Conservation (phyloP, 2,888 invertebrate species). For the Saturnia pavonia region DNA sequence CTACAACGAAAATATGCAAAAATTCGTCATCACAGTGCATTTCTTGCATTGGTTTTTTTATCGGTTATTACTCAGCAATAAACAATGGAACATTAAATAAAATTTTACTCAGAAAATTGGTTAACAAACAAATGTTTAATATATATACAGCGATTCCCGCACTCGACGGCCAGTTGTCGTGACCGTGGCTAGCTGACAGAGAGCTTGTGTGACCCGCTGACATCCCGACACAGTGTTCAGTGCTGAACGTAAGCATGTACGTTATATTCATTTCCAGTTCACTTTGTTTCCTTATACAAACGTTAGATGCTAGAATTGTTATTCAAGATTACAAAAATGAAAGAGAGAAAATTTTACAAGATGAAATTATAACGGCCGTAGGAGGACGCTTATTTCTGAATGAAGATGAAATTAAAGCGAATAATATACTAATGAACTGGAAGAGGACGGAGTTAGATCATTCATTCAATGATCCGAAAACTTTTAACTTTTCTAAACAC, state of each 20-base stretch:
- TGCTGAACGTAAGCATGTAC: conserved; percentile 31
- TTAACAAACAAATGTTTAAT: conserved; percentile 19
- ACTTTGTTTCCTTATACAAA: conserved; percentile 35
- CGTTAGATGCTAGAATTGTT: conserved; percentile 38
- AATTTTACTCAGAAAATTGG: background rate
- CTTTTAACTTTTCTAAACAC: conserved; percentile 84
- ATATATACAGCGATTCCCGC: conserved; percentile 19
- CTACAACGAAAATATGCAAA: background rate
- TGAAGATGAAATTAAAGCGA: conserved; percentile 74
- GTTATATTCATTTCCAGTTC: conserved; percentile 29
- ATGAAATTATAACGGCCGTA: conserved; percentile 70
- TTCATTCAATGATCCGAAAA: conserved; percentile 69
- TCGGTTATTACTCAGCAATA: background rate
- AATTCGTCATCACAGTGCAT: background rate
- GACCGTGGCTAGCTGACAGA: conserved; percentile 9
- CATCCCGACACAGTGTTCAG: conserved; percentile 10
- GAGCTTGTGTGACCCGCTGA: conserved; percentile 15
- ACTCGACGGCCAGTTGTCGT: conserved; percentile 16
- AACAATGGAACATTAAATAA: background rate
- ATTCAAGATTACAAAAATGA: conserved; percentile 42
- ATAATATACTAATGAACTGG: conserved; percentile 80
- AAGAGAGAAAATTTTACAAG: conserved; percentile 49
- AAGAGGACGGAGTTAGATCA: conserved; percentile 78
- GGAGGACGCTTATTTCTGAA: conserved; percentile 76
- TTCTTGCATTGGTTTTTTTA: background rate